A percentile compares a stretch with the other conserved stretches of the same genome.
phyloP scores from a whole-genome alignment of 2,797 vertebrate species.

The Chrysolophus pictus region DNA sequence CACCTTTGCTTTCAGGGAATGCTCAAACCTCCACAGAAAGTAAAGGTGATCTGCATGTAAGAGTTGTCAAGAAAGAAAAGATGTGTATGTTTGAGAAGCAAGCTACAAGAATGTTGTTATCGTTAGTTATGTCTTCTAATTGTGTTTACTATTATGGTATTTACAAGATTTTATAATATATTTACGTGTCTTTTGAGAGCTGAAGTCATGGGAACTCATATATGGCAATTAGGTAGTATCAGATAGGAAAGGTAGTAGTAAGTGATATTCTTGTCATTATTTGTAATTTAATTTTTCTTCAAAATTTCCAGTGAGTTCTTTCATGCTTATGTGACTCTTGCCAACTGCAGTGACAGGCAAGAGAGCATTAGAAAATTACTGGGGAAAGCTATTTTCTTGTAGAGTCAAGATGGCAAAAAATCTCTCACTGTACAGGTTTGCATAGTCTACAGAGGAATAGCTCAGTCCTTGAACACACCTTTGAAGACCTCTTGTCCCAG shows the following conservation, averaged over 20 bases:
- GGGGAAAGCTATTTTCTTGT: neutral
- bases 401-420: neutral
- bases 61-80: neutral
- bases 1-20: constrained; percentile 32
- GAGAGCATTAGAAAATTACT: neutral
- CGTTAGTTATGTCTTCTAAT: neutral
- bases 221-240: neutral
- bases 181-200: neutral
- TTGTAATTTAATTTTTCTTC: neutral
- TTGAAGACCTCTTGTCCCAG: neutral
- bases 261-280: neutral
- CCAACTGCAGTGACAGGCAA: neutral
- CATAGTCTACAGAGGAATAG: neutral
- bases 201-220: neutral
- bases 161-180: neutral
- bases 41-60: neutral
- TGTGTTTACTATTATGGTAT: neutral
- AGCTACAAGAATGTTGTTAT: neutral
- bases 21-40: neutral
- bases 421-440: neutral
- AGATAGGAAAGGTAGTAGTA: neutral
- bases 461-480: neutral
- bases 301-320: neutral
- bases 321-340: neutral
- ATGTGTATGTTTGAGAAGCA: neutral